Evolutionary conservation across 2,888 invertebrate species (phyloP), one percentile per base, ranked within the genome.

Genomic region (Cheilosia impressa): DNA sequence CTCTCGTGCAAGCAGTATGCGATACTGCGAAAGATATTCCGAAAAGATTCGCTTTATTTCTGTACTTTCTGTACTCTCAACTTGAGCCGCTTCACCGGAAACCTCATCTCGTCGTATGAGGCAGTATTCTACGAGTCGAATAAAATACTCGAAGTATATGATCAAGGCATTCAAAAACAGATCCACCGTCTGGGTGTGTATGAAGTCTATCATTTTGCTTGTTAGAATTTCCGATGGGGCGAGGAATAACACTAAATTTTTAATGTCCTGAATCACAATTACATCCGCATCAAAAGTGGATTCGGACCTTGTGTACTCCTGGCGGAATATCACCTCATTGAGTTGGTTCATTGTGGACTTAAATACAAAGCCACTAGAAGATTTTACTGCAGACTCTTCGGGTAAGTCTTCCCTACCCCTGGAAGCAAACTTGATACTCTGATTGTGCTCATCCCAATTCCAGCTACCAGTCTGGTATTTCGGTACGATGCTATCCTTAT

Each of bases 111-210:
- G 88, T 0, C 91, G 89, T 41, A 92, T 90, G 1, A 92, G 83
- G 15, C 91, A 83, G 76, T 90, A 91, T 69, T 92, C 92, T 0
- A 91, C 90, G 63, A 91, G 73, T 24, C 90, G 90, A n/a, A 92
- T 71, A 75, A 90, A 92, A 76, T 92, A 89, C 79, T 92, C 92
- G 34, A 92, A 92, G 87, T 92, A 92, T 15, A 91, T 91, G 41
- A 92, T 89, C 17, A 92, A 79, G 0, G 91, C 89, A 63, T 91
- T 90, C 0, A 92, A 65, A 50, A 92, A 89, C 13, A 87, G 82
- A 68, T 91, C 89, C 0, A 91, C 89, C 0, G 88, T 87, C n/a
- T 89, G 88, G 1, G 89, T 90, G 66, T 91, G 90, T 24, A 92
- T 60, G 22, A 92, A 92, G 2, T 89, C 87, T 22, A 92, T 68